Evolutionary conservation across 2,797 vertebrate genomes (phyloP).

Genomic region (Podarcis lilfordi): DNA sequence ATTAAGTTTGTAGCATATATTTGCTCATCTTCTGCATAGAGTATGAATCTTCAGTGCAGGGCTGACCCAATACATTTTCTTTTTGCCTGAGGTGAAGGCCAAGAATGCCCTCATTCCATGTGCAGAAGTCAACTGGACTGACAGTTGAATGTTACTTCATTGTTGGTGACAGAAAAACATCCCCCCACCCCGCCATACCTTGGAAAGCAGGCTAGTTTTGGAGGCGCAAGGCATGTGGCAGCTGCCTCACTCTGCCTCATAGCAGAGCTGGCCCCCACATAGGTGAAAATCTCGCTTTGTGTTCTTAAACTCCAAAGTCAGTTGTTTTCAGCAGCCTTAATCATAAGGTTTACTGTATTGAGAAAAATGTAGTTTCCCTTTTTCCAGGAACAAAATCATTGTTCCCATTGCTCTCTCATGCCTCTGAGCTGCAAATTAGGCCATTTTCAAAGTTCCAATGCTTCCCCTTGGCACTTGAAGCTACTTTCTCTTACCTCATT

Average conservation of each 20-base stretch:
- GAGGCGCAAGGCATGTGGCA: too few relatives aligned
- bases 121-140: too few relatives aligned
- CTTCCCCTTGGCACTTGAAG: constrained; percentile 10
- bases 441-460: constrained; percentile 10
- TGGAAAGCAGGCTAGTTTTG: too few relatives aligned
- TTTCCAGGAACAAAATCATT: not conserved
- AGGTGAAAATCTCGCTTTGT: constrained; percentile 19
- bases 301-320: constrained; percentile 34
- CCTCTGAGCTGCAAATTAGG: not conserved
- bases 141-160: too few relatives aligned
- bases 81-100: too few relatives aligned
- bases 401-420: not conserved
- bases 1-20: not conserved
- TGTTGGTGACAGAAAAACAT: too few relatives aligned
- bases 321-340: constrained; percentile 30
- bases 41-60: not conserved
- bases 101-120: too few relatives aligned
- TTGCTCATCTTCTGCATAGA: not conserved
- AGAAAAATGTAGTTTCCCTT: constrained; percentile 31
- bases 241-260: too few relatives aligned
- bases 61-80: too few relatives aligned
- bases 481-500: not conserved
- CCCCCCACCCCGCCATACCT: too few relatives aligned
- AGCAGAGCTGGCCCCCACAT: too few relatives aligned
- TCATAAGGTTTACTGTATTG: not conserved